A percentile compares a stretch with the other conserved stretches of the same genome.
Conservation (phyloP, 2,797 vertebrate genomes). For the Alauda arvensis region DNA sequence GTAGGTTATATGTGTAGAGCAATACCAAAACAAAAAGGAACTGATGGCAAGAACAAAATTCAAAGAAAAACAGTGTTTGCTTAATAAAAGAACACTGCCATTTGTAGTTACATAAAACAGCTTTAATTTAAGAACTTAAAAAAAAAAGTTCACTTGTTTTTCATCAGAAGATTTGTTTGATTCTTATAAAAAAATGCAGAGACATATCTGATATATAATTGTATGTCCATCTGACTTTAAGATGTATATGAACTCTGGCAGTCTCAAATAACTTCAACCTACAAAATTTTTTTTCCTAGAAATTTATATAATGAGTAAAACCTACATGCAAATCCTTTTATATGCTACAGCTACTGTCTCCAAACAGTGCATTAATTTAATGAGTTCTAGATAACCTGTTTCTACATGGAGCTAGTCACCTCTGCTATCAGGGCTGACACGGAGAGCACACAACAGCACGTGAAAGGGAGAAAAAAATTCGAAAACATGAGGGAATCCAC, state of each 20-base stretch:
- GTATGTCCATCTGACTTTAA: background rate
- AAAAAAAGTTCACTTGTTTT: background rate
- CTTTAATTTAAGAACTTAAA: background rate
- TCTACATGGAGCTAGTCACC: background rate
- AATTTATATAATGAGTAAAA: background rate
- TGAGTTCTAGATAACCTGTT: background rate
- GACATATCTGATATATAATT: background rate
- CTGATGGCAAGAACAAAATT: background rate
- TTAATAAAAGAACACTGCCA: background rate
- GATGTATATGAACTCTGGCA: accelerated
- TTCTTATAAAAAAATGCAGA: background rate
- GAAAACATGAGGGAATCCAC: background rate
- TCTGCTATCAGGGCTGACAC: background rate
- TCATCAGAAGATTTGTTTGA: background rate
- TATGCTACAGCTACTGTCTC: background rate
- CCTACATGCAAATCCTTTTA: background rate
- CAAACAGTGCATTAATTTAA: background rate
- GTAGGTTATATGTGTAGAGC: background rate
- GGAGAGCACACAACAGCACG: background rate
- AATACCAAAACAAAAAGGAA: background rate
- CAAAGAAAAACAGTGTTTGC: background rate
- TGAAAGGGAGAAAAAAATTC: background rate
- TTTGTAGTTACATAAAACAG: background rate
- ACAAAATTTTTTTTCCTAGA: background rate
- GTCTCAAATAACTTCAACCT: background rate